Percentiles rank a stretch among this genome's conserved stretches.
Evolutionary conservation across 2,888 invertebrate species (phyloP).

Genomic region (Clitarchus hookeri): DNA sequence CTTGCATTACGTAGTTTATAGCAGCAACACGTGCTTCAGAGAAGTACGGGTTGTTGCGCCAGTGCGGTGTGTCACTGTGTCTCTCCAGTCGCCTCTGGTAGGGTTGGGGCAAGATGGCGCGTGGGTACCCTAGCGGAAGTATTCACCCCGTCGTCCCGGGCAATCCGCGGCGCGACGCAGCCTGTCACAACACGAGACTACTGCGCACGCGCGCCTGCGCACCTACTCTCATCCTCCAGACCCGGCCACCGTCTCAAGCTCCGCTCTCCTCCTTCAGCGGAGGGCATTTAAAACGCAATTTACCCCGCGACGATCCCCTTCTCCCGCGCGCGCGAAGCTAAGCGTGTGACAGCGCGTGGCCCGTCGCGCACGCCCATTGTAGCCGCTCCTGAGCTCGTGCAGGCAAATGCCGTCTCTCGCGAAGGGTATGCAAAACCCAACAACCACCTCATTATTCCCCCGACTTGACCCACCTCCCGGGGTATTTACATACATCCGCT

Average conservation of each 20-base stretch:
- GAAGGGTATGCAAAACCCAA: neutral
- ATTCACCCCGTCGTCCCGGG: neutral
- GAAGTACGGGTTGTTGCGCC: no score
- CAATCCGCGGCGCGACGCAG: neutral
- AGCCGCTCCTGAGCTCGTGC: neutral
- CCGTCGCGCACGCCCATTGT: neutral
- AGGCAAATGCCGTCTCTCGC: neutral
- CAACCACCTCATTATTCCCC: neutral
- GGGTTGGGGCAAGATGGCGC: neutral
- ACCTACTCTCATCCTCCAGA: neutral
- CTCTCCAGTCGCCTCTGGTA: no score
- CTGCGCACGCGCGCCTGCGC: neutral
- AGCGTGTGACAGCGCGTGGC: no score
- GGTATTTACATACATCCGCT: neutral
- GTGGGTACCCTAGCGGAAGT: neutral
- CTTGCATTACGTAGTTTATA: no score
- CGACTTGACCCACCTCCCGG: neutral
- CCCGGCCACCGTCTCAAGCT: neutral
- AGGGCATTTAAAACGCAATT: conserved; percentile 38
- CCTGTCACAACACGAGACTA: neutral
- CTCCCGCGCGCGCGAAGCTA: neutral
- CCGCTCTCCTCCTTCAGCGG: neutral
- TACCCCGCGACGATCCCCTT: conserved; percentile 29
- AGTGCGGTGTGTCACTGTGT: no score
- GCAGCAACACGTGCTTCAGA: no score